phyloP scores from a whole-genome alignment of 2,113 vertebrate genomes.

The Grammomys dolichurus region DNA sequence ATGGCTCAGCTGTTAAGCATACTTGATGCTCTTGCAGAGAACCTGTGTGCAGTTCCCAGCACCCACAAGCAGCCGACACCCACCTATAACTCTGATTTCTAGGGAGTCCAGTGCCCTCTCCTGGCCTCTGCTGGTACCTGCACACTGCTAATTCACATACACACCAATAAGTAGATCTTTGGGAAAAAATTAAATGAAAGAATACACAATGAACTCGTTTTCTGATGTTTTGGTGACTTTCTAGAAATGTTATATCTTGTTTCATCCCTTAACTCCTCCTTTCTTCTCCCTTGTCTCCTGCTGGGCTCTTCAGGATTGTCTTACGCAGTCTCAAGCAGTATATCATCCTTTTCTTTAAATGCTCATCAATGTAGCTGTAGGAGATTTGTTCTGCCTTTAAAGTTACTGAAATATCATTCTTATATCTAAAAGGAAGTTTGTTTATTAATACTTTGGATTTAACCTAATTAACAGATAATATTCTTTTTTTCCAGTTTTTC shows the following conservation, averaged over 20 bases:
- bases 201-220: background rate
- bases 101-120: background rate
- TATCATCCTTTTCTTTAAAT: background rate
- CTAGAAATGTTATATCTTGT: background rate
- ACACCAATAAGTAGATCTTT: background rate
- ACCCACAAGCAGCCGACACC: background rate
- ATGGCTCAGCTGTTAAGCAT: background rate
- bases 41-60: background rate
- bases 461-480: background rate
- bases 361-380: background rate
- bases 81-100: background rate
- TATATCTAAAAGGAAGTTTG: background rate
- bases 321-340: background rate
- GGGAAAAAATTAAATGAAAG: background rate
- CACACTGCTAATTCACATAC: background rate
- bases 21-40: background rate
- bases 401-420: background rate
- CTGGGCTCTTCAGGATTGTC: background rate
- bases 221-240: background rate
- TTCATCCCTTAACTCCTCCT: background rate
- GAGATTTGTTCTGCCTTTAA: background rate
- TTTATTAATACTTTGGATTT: conserved; percentile 27
- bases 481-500: conserved; percentile 4
- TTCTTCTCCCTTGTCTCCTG: background rate
- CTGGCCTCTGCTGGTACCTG: background rate